These are phyloP conservation scores for Auanema sp. DNA, from an alignment of 2,888 invertebrate genomes.

Conservation along the genomic window DNA sequence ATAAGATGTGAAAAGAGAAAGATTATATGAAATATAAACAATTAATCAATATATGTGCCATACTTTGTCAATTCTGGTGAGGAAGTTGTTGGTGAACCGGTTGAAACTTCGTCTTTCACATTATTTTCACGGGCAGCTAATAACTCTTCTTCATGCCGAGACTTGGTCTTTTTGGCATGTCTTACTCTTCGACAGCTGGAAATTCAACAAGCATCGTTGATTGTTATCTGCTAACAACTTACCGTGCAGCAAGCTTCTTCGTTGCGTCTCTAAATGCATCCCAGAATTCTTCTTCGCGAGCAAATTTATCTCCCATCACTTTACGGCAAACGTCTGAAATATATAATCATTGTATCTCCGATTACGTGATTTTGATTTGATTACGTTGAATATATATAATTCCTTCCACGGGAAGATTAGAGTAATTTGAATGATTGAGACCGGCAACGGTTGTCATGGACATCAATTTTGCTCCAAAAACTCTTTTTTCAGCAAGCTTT, in stretches of 20 bases:
- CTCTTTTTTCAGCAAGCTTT: slow-evolving; percentile 63
- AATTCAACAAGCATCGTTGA: neutral
- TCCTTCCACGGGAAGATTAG: slow-evolving; percentile 60
- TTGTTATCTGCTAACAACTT: neutral
- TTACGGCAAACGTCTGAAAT: slow-evolving; percentile 60
- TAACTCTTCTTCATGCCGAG: slow-evolving; percentile 29
- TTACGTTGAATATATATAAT: slow-evolving; percentile 63
- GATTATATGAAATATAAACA: too few species aligned
- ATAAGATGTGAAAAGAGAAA: too few species aligned
- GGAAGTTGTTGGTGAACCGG: slow-evolving; percentile 4
- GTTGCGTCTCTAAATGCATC: slow-evolving; percentile 63
- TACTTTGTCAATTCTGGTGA: neutral
- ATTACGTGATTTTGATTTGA: slow-evolving; percentile 6
- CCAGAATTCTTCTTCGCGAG: slow-evolving; percentile 61
- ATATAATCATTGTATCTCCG: neutral
- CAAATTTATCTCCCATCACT: slow-evolving; percentile 49
- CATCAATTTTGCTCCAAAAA: slow-evolving; percentile 63
- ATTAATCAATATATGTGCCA: neutral
- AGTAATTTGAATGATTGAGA: slow-evolving; percentile 63
- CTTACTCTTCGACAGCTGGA: slow-evolving; percentile 59
- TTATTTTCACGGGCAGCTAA: neutral
- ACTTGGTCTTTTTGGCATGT: slow-evolving; percentile 60
- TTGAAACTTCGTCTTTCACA: neutral
- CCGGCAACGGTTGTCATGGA: slow-evolving; percentile 63
- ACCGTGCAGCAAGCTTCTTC: slow-evolving; percentile 57